phyloP scores from a whole-genome alignment of 37 sponge, comb jelly and placozoan genomes.

The Ephydatia muelleri region DNA sequence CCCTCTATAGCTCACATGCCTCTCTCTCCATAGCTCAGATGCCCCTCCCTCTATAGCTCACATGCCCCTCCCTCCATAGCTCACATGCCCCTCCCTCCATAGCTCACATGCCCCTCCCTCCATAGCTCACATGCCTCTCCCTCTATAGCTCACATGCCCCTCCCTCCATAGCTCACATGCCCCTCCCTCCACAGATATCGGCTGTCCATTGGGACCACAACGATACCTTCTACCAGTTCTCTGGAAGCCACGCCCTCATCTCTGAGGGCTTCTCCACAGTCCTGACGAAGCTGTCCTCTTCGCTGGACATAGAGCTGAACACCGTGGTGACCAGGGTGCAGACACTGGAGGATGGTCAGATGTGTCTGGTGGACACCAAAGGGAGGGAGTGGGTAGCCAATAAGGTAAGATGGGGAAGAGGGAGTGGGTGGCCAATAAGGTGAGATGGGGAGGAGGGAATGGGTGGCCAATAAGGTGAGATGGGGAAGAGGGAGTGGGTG shows the following conservation, averaged over 20 bases:
- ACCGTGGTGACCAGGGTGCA: slow-evolving; percentile 48
- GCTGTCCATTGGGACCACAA: slow-evolving; percentile 93
- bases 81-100: background rate
- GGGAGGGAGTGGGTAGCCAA: slow-evolving; percentile 36
- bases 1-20: too few relatives aligned
- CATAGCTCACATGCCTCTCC: background rate
- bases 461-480: background rate
- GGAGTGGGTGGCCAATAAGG: too few relatives aligned
- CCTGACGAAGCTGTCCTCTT: slow-evolving; percentile 41
- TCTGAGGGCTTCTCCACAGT: slow-evolving; percentile 62
- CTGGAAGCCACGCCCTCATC: slow-evolving; percentile 79
- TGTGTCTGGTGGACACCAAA: slow-evolving; percentile 2
- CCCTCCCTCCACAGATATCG: slow-evolving; percentile 55
- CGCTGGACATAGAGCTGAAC: slow-evolving; percentile 54
- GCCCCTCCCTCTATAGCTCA: background rate
- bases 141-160: background rate
- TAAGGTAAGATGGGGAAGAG: slow-evolving; percentile 17
- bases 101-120: background rate
- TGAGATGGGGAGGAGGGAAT: too few relatives aligned
- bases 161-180: too few relatives aligned
- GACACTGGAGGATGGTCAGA: background rate
- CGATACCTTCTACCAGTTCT: slow-evolving; percentile 83
- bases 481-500: too few relatives aligned
- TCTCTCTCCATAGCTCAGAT: too few relatives aligned
- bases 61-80: background rate